A percentile compares a stretch with the other conserved stretches of the same genome.
Conservation (phyloP, 2,113 vertebrate genomes). For the Oenanthe oenanthe region DNA sequence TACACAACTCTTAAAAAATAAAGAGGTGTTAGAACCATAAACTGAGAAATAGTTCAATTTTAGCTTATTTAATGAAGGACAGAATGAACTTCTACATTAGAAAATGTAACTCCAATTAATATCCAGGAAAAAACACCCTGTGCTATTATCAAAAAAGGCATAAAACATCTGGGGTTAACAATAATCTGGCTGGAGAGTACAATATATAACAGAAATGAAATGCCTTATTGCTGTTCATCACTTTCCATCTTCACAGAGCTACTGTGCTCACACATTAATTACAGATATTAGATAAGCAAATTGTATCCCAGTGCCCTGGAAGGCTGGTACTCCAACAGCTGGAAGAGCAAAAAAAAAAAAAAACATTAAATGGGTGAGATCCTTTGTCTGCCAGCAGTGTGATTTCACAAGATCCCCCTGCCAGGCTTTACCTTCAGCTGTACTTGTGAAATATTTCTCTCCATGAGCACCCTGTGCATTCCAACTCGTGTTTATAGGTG, state of each 20-base stretch:
- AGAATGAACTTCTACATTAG: not conserved
- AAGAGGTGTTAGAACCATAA: not conserved
- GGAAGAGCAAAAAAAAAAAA: not conserved
- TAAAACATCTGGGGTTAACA: slow-evolving; percentile 48
- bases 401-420: not conserved
- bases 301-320: not conserved
- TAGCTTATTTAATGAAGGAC: not conserved
- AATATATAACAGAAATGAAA: not conserved
- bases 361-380: not conserved
- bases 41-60: not conserved
- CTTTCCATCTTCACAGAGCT: not conserved
- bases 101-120: slow-evolving; percentile 21
- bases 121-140: slow-evolving; percentile 17
- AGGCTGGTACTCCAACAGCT: not conserved
- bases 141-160: not conserved
- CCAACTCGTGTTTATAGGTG: not conserved
- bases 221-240: not conserved
- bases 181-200: not conserved
- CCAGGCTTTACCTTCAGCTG: slow-evolving; percentile 19
- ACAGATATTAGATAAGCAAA: slow-evolving; percentile 37
- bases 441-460: not conserved
- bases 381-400: not conserved
- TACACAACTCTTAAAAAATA: not conserved
- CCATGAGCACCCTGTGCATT: not conserved
- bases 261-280: not conserved